Conservation (phyloP, 2,888 invertebrate species). For the Baronia brevicornis region DNA sequence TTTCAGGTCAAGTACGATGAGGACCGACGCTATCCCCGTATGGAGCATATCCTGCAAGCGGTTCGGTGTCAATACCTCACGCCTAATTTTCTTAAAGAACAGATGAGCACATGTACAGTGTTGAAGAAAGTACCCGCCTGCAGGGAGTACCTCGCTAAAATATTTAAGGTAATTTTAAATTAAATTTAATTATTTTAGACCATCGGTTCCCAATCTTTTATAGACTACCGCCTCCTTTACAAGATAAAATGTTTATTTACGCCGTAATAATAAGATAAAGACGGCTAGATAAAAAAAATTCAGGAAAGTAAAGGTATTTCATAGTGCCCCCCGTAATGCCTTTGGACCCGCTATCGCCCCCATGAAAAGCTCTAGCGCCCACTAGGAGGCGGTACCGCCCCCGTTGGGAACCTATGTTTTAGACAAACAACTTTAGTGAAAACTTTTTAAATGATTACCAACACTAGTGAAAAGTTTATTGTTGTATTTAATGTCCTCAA, state of each 20-base stretch:
- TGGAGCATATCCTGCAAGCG: constrained; percentile 91
- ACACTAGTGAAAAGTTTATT: too few relatives aligned
- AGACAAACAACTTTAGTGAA: too few relatives aligned
- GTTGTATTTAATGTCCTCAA: too few relatives aligned
- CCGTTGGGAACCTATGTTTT: too few relatives aligned
- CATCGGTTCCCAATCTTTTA: too few relatives aligned
- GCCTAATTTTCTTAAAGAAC: constrained; percentile 91
- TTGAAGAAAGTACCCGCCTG: constrained; percentile 92
- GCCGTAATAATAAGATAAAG: constrained; percentile 2
- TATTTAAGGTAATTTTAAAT: constrained; percentile 80
- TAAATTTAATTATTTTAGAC: constrained; percentile 1
- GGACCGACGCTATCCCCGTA: constrained; percentile 86
- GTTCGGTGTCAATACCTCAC: constrained; percentile 95
- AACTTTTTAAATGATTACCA: too few relatives aligned
- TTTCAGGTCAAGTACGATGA: constrained; percentile 85
- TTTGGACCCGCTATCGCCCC: too few relatives aligned
- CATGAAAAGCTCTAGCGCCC: too few relatives aligned
- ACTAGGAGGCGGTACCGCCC: too few relatives aligned
- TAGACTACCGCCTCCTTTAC: neutral
- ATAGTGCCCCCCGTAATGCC: too few relatives aligned
- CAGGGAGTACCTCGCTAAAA: constrained; percentile 90
- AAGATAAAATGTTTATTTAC: neutral
- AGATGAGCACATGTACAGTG: constrained; percentile 92
- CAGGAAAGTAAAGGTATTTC: too few relatives aligned
- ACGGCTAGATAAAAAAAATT: too few relatives aligned